A percentile compares a stretch with the other conserved stretches of the same genome.
Conservation (phyloP, 2,888 invertebrate genomes). For the Crematogaster levior region DNA sequence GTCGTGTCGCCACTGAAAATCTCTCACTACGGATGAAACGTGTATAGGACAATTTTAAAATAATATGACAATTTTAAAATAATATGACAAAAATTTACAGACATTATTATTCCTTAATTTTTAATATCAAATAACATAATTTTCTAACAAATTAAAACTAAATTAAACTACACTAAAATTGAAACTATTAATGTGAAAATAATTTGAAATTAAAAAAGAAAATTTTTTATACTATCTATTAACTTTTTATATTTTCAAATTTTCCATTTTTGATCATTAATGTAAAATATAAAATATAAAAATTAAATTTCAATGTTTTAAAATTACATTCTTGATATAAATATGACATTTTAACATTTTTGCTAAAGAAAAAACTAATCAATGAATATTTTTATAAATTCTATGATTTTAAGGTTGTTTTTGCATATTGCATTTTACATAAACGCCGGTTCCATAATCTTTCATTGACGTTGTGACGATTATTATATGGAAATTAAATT, state of each 20-base stretch:
- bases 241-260: background rate
- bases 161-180: background rate
- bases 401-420: background rate
- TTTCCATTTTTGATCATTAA: background rate
- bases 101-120: background rate
- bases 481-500: background rate
- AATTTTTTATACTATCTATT: background rate
- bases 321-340: background rate
- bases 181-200: background rate
- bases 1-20: conserved; percentile 41
- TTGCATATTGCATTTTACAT: too few species aligned
- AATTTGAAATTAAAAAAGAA: background rate
- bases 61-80: background rate
- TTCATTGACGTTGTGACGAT: background rate
- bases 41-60: background rate
- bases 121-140: background rate
- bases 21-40: background rate
- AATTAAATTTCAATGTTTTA: background rate
- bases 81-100: background rate
- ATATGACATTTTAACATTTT: conserved; percentile 11
- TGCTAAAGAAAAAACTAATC: background rate
- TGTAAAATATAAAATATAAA: too few species aligned
- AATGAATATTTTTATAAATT: background rate
- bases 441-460: background rate
- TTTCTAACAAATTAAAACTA: background rate